Conservation (phyloP, 2,888 invertebrate species). For the Leptinotarsa peninsularis region DNA sequence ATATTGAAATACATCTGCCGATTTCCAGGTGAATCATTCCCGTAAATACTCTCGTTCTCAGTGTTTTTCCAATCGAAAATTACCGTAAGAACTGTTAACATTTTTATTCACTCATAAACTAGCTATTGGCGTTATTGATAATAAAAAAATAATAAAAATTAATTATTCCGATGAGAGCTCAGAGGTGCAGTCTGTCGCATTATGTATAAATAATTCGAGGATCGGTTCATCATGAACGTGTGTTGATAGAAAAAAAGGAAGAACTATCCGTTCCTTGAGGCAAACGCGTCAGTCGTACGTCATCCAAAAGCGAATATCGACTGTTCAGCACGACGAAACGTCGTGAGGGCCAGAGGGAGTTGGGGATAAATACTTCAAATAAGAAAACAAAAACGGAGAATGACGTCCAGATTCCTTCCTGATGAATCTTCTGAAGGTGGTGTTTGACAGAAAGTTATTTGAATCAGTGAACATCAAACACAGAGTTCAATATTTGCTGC, state of each 20-base stretch:
- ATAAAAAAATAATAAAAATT: not conserved
- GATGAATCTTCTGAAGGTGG: no score
- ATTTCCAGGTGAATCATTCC: not conserved
- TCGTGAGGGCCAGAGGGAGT: not conserved
- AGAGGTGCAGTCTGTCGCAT: constrained; percentile 1
- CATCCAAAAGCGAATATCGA: not conserved
- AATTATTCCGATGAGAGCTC: not conserved
- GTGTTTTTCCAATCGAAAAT: not conserved
- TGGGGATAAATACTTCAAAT: not conserved
- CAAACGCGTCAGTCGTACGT: not conserved
- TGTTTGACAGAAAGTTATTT: no score
- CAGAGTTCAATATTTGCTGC: no score
- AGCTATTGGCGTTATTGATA: not conserved
- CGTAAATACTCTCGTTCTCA: not conserved
- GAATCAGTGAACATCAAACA: no score
- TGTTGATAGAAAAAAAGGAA: not conserved
- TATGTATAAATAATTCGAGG: not conserved
- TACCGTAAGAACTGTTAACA: not conserved
- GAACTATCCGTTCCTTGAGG: not conserved
- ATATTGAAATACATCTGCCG: no score
- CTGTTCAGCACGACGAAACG: not conserved
- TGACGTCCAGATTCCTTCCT: no score
- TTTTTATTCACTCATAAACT: not conserved
- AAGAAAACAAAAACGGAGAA: no score
- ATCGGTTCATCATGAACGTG: not conserved